A percentile compares a stretch with the other conserved stretches of the same genome.
Conservation (phyloP, 2,888 invertebrate species). For the Agriopis leucophaearia region DNA sequence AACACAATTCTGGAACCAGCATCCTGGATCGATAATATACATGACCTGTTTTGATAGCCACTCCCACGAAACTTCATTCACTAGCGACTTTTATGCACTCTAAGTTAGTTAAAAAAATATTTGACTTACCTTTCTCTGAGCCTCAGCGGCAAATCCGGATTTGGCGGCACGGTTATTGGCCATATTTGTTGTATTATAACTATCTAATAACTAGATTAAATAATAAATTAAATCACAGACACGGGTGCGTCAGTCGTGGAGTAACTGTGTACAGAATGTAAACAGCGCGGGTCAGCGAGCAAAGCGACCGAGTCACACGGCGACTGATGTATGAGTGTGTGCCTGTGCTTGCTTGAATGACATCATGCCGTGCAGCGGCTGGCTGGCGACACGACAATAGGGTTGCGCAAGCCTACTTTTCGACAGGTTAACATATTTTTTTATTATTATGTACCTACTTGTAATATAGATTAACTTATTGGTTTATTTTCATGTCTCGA, state of each 20-base stretch:
- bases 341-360: constrained; percentile 77
- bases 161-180: constrained; percentile 94
- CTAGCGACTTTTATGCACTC: constrained; percentile 30
- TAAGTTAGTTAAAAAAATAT: constrained; percentile 32
- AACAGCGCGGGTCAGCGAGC: constrained; percentile 72
- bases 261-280: constrained; percentile 80
- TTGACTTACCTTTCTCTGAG: constrained; percentile 95
- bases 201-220: constrained; percentile 61
- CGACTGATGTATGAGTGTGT: constrained; percentile 79
- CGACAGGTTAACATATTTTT: neutral
- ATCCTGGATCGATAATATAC: constrained; percentile 73
- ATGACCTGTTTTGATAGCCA: constrained; percentile 58
- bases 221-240: constrained; percentile 80
- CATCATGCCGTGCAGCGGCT: constrained; percentile 71
- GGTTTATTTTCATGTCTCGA: too few species aligned
- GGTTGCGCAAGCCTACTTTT: constrained; percentile 42
- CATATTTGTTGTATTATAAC: constrained; percentile 84
- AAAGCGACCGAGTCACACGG: constrained; percentile 63
- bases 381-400: constrained; percentile 62
- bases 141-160: constrained; percentile 98
- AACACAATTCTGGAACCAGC: constrained; percentile 78
- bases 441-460: neutral
- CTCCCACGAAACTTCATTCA: constrained; percentile 45
- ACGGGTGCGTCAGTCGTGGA: constrained; percentile 70
- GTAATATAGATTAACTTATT: neutral